Evolutionary conservation across 2,888 invertebrate genomes (phyloP), one percentile per base, ranked within the genome.

Genomic region (Torymus auratus): DNA sequence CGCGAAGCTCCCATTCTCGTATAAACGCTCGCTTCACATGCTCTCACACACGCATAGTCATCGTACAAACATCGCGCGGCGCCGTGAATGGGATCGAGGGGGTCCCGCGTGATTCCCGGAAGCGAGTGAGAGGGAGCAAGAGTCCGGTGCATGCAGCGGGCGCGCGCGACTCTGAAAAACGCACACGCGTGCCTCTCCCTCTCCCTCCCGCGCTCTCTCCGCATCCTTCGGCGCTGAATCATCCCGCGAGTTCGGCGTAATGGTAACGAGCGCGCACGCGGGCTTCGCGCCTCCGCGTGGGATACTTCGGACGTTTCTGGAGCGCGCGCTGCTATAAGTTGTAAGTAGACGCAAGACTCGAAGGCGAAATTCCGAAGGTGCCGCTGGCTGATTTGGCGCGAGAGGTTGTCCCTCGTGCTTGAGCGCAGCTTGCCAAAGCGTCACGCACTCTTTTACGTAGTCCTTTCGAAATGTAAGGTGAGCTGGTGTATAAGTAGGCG

Each of bases 141-240:
- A 15, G 65, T 17, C 68, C 65, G 78, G 65, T 72, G 72, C 64
- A 65, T 71, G 71, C 71, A 61, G 41, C 58, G 50, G n/a, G 67
- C 56, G 50, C 62, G 28, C 41, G 28, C 28, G 17, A 58, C 14
- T 15, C 13, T 23, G 64, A 69, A 62, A 62, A 68, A 56, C 65
- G 60, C 61, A 50, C 60, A 17, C 15, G 7, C 7, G 41, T 10
- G 7, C 41, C 41, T 41, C 41, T 41, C 28, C 3, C 28, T 28
- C 41, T 41, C 41, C 7, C 41, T 41, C 41, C 7, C 41, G 5
- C 41, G 5, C 41, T 41, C 65, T 20, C 70, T 70, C 77, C 77
- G 70, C 73, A 81, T 81, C 81, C 73, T 78, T 81, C 14, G 53
- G n/a, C 69, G 77, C 70, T 81, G 81, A 81, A 81, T 81, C 81